Evolutionary conservation across 1,140 invertebrate genomes (phyloP), one percentile per base, ranked within the genome.

Genomic region (Venustaconcha ellipsiformis): DNA sequence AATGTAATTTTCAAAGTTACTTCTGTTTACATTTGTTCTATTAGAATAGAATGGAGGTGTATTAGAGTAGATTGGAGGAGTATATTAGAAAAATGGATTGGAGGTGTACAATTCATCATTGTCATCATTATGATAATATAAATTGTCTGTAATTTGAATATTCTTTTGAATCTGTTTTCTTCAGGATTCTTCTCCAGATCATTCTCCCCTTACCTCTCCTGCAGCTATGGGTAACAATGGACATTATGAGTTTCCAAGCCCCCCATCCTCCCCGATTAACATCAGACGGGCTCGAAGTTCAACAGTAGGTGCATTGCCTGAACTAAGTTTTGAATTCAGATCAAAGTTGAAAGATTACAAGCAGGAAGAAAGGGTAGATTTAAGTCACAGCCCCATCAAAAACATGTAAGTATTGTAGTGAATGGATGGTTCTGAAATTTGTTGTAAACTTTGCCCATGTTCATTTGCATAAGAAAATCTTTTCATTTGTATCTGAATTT

Each of bases 201-300:
- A 72, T 18, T 87, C 87, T 5, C 87, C 88, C 2, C 70, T 83
- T 62, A 78, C 83, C 1, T 88, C 88, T 0, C 86, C 86, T n/a
- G 79, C 78, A 3, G 64, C 66, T 11, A 78, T 76, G n/a, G 79
- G 75, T 59, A 83, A 85, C 17, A 74, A 82, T 56, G 74, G 75
- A 67, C 81, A 71, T 30, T 84, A 83, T 67, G 75, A 83, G 8
- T 86, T 84, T 66, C 84, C 85, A 15, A 85, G 83, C 63, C 83
- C 85, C 12, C 83, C 85, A 15, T 62, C 78, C 6, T 88, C 87
- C 17, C 83, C 86, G 1, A 74, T 72, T 30, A 20, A 70, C 17
- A 71, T 48, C 11, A 68, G 57, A 14, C 78, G 88, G 30, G 83
- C 84, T 17, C 83, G 88, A 13, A 88, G 87, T 70, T 87, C 86